Evolutionary conservation across 2,888 invertebrate genomes (phyloP), one percentile per base, ranked within the genome.

Genomic region (Lasioglossum zephyrum): DNA sequence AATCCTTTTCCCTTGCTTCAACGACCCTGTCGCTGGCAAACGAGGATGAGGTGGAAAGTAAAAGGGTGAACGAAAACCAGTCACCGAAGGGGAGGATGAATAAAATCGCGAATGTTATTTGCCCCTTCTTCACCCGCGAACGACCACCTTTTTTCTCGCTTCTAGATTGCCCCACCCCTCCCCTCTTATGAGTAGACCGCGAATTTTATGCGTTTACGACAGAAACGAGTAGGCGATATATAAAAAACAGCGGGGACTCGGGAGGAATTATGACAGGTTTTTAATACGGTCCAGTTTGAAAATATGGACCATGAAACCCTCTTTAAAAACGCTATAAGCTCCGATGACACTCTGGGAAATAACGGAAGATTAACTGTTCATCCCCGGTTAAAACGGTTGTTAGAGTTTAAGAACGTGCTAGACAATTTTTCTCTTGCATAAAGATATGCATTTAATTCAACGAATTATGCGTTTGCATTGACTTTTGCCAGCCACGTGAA

Each of bases 91-190:
- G 36, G 66, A 41, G 73, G 53, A 6, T 22, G 66, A 80, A 77
- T 81, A 79, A 87, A 84, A 84, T 77, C 31, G 36, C 16, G 39
- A 18, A 86, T 70, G 75, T 86, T 76, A 74, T 75, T 74, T 74
- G 73, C 53, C 69, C 41, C 36, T 16, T 22, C n/a, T 39, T 53
- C 53, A 53, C 22, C 53, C 22, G 22, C 53, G 53, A 53, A 22
- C 53, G 53, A 22, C 8, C 53, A 53, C 22, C 22, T 53, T 53
- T 53, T 22, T n/a, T n/a, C 53, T 53, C 53, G 53, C 53, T 22
- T 53, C 53, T 22, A 53, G 49, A 49, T 49, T 8, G 49, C 22
- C 49, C 16, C 47, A 47, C 11, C 13, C 16, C n/a, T n/a, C n/a
- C 31, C 26, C 2, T 41, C 69, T 39, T 66, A 22, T 2, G 53